A percentile compares a stretch with the other conserved stretches of the same genome.
Conservation (phyloP, 2,888 invertebrate genomes). For the Drosophila anomalata region DNA sequence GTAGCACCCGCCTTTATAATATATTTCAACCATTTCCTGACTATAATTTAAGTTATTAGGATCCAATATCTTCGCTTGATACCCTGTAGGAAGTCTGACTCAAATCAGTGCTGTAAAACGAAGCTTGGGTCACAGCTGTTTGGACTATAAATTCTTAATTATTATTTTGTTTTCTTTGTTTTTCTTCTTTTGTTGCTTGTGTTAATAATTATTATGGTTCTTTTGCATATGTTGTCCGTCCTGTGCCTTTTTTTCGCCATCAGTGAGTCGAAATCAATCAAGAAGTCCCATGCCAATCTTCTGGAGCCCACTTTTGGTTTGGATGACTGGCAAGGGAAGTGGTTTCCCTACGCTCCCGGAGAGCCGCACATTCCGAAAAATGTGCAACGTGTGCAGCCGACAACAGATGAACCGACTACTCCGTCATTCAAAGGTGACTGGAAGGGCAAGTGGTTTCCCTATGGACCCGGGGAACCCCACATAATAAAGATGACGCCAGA, state of each 20-base stretch:
- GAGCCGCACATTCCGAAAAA: slow-evolving; percentile 14
- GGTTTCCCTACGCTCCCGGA: slow-evolving; percentile 60
- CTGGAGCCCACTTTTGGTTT: slow-evolving; percentile 21
- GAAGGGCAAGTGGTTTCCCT: slow-evolving; percentile 74
- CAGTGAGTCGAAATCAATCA: slow-evolving; percentile 58
- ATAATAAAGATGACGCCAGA: neutral
- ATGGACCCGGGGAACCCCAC: slow-evolving; percentile 59
- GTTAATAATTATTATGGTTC: slow-evolving; percentile 47
- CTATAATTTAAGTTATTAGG: neutral
- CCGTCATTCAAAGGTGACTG: slow-evolving; percentile 26
- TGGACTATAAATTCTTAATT: slow-evolving; percentile 25
- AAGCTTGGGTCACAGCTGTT: slow-evolving; percentile 53
- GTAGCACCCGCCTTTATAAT: neutral
- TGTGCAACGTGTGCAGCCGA: slow-evolving; percentile 47
- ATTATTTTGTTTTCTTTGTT: slow-evolving; percentile 48
- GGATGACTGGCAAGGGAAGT: slow-evolving; percentile 53
- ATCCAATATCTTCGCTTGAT: slow-evolving; percentile 12
- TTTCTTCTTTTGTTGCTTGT: slow-evolving; percentile 44
- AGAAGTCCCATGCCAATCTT: slow-evolving; percentile 78
- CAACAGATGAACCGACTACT: slow-evolving; percentile 1
- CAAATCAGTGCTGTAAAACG: slow-evolving; percentile 26
- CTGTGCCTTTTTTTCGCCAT: slow-evolving; percentile 34
- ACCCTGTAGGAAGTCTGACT: slow-evolving; percentile 14
- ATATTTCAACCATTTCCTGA: no score
- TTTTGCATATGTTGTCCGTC: slow-evolving; percentile 30